Evolutionary conservation across 2,888 invertebrate genomes (phyloP), one percentile per base, ranked within the genome.

Genomic region (Eucriotettix oculatus): DNA sequence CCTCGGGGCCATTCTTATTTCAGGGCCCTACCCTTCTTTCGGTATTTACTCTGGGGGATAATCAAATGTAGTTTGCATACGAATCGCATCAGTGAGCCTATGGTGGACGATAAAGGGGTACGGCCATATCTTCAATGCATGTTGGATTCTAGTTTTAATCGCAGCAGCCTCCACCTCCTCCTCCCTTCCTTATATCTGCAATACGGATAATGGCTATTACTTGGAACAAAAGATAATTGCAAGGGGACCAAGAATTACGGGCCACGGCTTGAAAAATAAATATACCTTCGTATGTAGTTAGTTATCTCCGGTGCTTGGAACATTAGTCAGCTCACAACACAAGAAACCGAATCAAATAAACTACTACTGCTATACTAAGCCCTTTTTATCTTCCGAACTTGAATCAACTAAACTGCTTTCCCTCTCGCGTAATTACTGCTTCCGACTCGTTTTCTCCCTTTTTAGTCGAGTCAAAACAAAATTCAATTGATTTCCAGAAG

Each of bases 61-160:
- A 63, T 63, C 63, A 63, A 63, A 63, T 63, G 63, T 63, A 63
- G 60, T 63, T 63, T 61, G 63, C 63, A 63, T 63, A 63, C 61
- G 61, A 61, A 63, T 63, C 63, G 59, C 63, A 63, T 63, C 59
- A 60, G 62, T 56, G 59, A 58, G 62, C 52, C 48, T 58, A 57
- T 59, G 56, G 62, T 56, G 56, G 57, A 58, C 62, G 62, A 63
- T 63, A 63, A 63, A 63, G 63, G 63, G 63, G 61, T 63, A 61
- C 54, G 56, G 58, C 61, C 59, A 60, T 60, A 60, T 63, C 63
- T 59, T 61, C 59, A 61, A 54, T 57, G 61, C 55, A 58, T 63
- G 63, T 63, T 61, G 63, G 63, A 63, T 63, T 63, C 58, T 59
- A 59, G 59, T 63, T 63, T 63, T 63, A 63, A 63, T 63, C 63